Percentiles rank a stretch among this genome's conserved stretches.
Conservation (phyloP, 2,113 vertebrate species). For the Corynorhinus townsendii region DNA sequence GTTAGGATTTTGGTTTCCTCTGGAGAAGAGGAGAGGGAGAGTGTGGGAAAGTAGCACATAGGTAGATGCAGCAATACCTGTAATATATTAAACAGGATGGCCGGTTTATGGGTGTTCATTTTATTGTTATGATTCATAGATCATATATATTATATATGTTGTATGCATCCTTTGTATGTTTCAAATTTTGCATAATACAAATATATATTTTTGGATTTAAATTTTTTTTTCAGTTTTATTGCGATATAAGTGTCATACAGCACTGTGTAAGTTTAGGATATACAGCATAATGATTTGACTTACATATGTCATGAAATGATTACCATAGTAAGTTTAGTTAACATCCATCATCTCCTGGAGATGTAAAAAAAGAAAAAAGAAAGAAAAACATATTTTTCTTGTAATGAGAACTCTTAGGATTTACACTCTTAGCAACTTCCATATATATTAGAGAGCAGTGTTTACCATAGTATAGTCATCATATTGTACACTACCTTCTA, state of each 20-base stretch:
- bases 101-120: not conserved
- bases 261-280: not conserved
- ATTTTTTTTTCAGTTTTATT: not conserved
- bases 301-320: not conserved
- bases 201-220: not conserved
- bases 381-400: not conserved
- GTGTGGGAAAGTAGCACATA: not conserved
- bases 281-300: not conserved
- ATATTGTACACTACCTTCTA: not conserved
- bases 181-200: not conserved
- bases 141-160: not conserved
- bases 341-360: not conserved
- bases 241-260: not conserved
- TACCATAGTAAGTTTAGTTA: not conserved
- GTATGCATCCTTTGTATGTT: not conserved
- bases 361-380: not conserved
- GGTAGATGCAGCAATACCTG: accelerated
- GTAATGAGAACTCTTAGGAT: not conserved
- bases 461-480: not conserved
- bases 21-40: not conserved
- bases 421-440: not conserved
- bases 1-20: not conserved
- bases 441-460: not conserved
- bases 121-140: not conserved
- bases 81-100: not conserved